Evolutionary conservation across 2,113 vertebrate species (phyloP), one percentile per base, ranked within the genome.

Genomic region (Grammomys surdaster): DNA sequence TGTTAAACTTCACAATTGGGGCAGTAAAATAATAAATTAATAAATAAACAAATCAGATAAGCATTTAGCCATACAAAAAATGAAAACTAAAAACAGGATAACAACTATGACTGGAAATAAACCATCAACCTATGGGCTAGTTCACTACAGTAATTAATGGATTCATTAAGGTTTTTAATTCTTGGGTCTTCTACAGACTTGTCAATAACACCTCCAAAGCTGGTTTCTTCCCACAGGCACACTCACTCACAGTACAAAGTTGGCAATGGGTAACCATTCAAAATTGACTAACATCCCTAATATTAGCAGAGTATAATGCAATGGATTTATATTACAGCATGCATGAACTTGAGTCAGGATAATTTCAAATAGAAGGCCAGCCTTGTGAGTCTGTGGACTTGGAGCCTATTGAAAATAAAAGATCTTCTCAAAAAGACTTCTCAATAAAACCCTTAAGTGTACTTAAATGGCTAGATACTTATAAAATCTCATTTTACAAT

Each of bases 401-500:
- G 12, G 8, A 33, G 7, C 63, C 43, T 67, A 16, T 65, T 46
- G 28, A 48, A 86, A 86, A 65, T 33, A 86, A 69, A 46, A 69
- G 33, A 87, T n/a, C 65, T 86, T 40, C 65, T 93, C 10, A 65
- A 90, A 93, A 89, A 54, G 28, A 0, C 24, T 67, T 80, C 86
- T 92, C 24, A 89, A 93, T 70, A 82, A 77, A 95, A 70, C 8
- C 7, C 12, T 72, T n/a, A 89, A 72, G 81, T 9, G 5, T 73
- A 46, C 16, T 22, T 28, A 17, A 33, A 80, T 91, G n/a, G 12
- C 58, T 0, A 80, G 56, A 33, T 70, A 67, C 28, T 48, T 67
- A 67, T 36, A 86, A 95, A 95, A 85, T 90, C 33, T 65, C 70
- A 60, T 89, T 96, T 95, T 80, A 88, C 8, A 84, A 77, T 76